Evolutionary conservation across 2,113 vertebrate genomes (phyloP).

Genomic region (Paramisgurnus dabryanus): DNA sequence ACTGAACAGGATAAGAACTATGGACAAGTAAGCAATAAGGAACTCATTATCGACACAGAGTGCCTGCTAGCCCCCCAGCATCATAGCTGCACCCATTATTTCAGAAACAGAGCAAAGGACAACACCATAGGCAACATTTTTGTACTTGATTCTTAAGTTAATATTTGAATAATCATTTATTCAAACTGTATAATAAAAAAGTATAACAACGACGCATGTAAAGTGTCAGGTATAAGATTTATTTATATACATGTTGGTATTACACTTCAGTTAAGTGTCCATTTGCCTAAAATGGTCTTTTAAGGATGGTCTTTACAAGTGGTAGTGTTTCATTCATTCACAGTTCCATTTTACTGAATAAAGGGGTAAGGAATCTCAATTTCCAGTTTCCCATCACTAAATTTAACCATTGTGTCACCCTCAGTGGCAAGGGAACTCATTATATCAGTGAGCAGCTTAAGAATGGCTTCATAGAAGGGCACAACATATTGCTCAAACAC

Average conservation of each 20-base stretch:
- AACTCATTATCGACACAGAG: no score
- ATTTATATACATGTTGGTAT: constrained; percentile 63
- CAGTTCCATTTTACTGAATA: constrained; percentile 62
- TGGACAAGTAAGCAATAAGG: no score
- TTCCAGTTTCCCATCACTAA: constrained; percentile 76
- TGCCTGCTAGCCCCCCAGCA: no score
- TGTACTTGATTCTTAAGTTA: background rate
- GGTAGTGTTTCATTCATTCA: constrained; percentile 61
- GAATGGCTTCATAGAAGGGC: constrained; percentile 45
- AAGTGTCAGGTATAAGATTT: constrained; percentile 43
- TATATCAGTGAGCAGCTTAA: constrained; percentile 62
- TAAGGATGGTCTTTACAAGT: constrained; percentile 45
- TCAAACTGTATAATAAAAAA: constrained; percentile 49
- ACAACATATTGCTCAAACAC: constrained; percentile 42
- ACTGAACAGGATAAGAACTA: no score
- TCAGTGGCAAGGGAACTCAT: constrained; percentile 72
- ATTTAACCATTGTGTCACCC: constrained; percentile 64
- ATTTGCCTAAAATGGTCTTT: constrained; percentile 38
- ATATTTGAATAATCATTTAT: constrained; percentile 42
- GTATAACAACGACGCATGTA: constrained; percentile 30
- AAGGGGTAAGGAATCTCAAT: constrained; percentile 76
- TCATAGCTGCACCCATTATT: background rate
- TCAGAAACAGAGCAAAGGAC: constrained; percentile 4
- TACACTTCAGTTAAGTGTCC: constrained; percentile 51
- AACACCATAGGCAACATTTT: background rate